Evolutionary conservation across 2,113 vertebrate genomes (phyloP), one percentile per base, ranked within the genome.

Genomic region (Atherinomorus stipes): DNA sequence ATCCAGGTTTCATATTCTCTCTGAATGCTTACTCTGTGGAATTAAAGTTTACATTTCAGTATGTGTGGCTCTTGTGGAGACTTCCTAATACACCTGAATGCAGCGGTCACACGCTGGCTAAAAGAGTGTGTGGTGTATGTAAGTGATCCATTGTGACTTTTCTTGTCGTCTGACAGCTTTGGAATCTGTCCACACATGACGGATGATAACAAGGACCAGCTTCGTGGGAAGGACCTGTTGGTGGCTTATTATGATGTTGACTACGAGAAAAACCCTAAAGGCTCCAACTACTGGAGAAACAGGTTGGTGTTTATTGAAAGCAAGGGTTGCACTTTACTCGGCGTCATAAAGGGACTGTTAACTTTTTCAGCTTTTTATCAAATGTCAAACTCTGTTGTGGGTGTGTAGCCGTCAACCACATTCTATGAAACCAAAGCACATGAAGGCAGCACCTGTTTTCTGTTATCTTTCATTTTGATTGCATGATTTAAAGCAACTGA

Each of bases 201-300:
- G 1, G 97, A 98, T 59, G 96, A 99, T 84, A 99, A 98, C 93
- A 98, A 97, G 80, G 98, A 99, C 73, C 88, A 97, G 90, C 90
- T 99, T 76, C 96, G 93, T 73, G 96, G 96, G 21, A 98, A 97
- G 86, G 98, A 99, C 76, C 86, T 98, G 87, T 62, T 99, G 84
- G 95, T 97, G 64, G 96, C 98, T 0, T 99, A 98, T 84, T 99
- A 96, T 1, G 98, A 99, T 11, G 95, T 99, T 8, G 98, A 99
- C 79, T 99, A 99, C 5, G 96, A 96, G 52, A 98, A 98, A 88
- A 99, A 99, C 13, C 94, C 97, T 0, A 99, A 99, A 78, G 98
- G 98, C 21, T 98, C 98, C 40, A 99, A 99, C 93, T 99, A 99
- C 90, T 99, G 98, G 98, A 96, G 98, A 80, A 99, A 99, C 91